A percentile compares a stretch with the other conserved stretches of the same genome.
phyloP scores from a whole-genome alignment of 2,113 vertebrate species.

The Hoplias malabaricus region DNA sequence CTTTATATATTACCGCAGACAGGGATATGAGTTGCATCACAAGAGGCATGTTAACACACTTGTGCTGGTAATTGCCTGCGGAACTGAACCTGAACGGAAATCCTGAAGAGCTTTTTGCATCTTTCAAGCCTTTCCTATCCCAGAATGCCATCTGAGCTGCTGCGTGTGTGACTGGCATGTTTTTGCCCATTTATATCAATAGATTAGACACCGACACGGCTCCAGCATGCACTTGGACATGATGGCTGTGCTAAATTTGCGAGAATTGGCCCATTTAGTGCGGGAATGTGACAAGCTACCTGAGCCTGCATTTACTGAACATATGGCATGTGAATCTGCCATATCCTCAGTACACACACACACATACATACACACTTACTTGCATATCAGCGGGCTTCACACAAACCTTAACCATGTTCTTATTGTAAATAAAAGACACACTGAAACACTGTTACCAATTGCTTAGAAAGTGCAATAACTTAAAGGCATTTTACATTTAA shows the following conservation, averaged over 20 bases:
- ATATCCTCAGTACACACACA: conserved; percentile 62
- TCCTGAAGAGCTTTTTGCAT: neutral
- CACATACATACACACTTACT: too few relatives aligned
- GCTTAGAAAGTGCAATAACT: conserved; percentile 57
- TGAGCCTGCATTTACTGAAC: conserved; percentile 56
- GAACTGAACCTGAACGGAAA: conserved; percentile 38
- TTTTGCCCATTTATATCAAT: conserved; percentile 38
- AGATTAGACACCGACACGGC: conserved; percentile 36
- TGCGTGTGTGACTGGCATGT: conserved; percentile 26
- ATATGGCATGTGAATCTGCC: conserved; percentile 66
- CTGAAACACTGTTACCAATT: conserved; percentile 64
- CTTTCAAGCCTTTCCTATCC: neutral
- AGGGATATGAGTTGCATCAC: neutral
- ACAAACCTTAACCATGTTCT: conserved; percentile 63
- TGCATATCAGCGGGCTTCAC: conserved; percentile 59
- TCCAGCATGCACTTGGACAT: conserved; percentile 38
- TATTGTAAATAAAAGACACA: conserved; percentile 58
- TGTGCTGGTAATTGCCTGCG: neutral
- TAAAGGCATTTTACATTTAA: conserved; percentile 50
- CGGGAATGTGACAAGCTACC: conserved; percentile 52
- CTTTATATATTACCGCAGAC: neutral
- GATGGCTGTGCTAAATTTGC: conserved; percentile 32
- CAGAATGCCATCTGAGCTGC: conserved; percentile 2
- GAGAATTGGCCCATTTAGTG: conserved; percentile 37
- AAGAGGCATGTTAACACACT: neutral